These are phyloP conservation scores for Squalus acanthias DNA, from an alignment of 2,797 vertebrate genomes.

Conservation along the genomic window DNA sequence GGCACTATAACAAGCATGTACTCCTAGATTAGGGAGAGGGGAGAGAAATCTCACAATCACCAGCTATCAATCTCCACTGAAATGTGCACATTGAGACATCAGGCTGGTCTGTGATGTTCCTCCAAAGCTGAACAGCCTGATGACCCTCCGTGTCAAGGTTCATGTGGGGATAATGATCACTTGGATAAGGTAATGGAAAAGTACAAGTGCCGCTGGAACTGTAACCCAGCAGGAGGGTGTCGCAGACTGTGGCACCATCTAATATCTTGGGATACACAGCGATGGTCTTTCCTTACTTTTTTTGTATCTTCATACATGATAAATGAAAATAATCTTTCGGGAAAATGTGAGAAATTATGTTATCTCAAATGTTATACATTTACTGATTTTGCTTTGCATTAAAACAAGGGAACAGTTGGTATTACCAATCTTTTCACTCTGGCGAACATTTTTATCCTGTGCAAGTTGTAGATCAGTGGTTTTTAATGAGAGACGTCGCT, in stretches of 20 bases:
- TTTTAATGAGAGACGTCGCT: slow-evolving; percentile 61
- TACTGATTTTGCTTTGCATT: neutral
- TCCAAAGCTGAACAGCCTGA: neutral
- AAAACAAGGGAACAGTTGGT: slow-evolving; percentile 28
- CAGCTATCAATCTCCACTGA: neutral
- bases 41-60: neutral
- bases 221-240: neutral
- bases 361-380: neutral
- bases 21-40: neutral
- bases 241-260: neutral
- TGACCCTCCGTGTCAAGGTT: neutral
- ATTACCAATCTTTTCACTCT: slow-evolving; percentile 66
- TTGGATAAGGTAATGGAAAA: neutral
- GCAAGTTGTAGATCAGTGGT: slow-evolving; percentile 61
- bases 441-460: slow-evolving; percentile 62
- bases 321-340: neutral
- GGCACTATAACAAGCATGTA: neutral
- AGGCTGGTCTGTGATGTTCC: neutral
- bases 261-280: neutral
- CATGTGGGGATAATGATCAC: neutral
- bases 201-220: neutral
- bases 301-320: neutral
- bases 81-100: neutral
- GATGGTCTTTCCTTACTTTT: neutral
- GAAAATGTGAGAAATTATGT: neutral